Evolutionary conservation across 2,888 invertebrate species (phyloP), one percentile per base, ranked within the genome.

Genomic region (Polydrusus cervinus): DNA sequence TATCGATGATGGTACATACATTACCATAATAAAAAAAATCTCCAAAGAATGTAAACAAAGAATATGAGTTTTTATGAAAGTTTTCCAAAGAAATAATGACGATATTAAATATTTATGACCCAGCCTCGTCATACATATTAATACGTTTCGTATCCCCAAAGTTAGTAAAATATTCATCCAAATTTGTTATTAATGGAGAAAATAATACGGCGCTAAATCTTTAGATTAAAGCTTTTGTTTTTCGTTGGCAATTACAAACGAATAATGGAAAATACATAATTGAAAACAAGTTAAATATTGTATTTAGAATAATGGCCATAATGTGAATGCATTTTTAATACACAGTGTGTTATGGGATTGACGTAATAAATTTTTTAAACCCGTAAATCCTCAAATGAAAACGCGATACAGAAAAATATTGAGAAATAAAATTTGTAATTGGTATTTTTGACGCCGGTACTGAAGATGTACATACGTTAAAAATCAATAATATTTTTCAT

Each of bases 141-240:
- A 55, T 55, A 34, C 55, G 55, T 14, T 55, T 55, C 14, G 34
- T 55, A 55, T 30, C 55, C 55, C 55, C 55, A 34, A n/a, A 14
- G 34, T n/a, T 34, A 14, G 25, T 55, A 34, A 55, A 55, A 55
- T 55, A 55, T 55, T 55, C 20, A 55, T 55, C 14, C 14, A 55
- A 55, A 55, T 55, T 55, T 55, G 34, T 55, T 55, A 55, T 55
- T 55, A 34, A 55, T 55, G 55, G 55, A 34, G 30, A 55, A 55
- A 55, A 30, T 55, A 14, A 55, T 55, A 55, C 55, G 55, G 55
- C 14, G 55, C 34, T 34, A 55, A 55, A 55, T 55, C 55, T 34
- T 10, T 14, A 14, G 55, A 55, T 55, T 55, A 34, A 14, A 34
- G 55, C 55, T 51, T 51, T 51, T 51, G 20, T 51, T 51, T 20